Evolutionary conservation across 2,888 invertebrate genomes (phyloP).

Genomic region (Orthosia cruda): DNA sequence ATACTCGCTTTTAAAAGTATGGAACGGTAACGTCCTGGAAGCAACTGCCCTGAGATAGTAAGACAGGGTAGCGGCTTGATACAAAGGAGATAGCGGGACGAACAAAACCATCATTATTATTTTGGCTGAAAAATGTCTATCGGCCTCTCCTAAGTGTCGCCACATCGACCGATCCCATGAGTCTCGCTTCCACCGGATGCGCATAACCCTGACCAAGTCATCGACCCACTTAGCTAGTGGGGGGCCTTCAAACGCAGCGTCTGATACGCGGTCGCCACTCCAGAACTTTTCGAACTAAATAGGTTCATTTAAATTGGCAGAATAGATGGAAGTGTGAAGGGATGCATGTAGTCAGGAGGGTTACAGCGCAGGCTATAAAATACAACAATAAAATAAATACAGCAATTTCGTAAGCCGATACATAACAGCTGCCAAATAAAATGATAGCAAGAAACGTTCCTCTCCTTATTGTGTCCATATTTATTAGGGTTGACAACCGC

Average conservation of each 20-base stretch:
- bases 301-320: not conserved
- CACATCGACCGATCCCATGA: too few relatives aligned
- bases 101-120: not conserved
- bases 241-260: too few relatives aligned
- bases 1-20: not conserved
- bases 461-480: slow-evolving; percentile 48
- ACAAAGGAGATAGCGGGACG: not conserved
- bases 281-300: too few relatives aligned
- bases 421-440: slow-evolving; percentile 52
- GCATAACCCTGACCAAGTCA: too few relatives aligned
- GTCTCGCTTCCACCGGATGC: too few relatives aligned
- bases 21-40: not conserved
- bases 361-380: not conserved
- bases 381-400: not conserved
- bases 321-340: too few relatives aligned
- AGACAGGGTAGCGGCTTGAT: not conserved
- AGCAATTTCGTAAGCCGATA: slow-evolving; percentile 16
- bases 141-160: too few relatives aligned
- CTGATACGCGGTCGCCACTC: too few relatives aligned
- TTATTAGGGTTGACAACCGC: slow-evolving; percentile 66
- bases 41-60: too few relatives aligned
- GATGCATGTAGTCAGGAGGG: not conserved
- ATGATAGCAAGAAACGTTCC: slow-evolving; percentile 19
- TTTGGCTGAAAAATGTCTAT: too few relatives aligned
- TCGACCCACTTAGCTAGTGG: too few relatives aligned